Evolutionary conservation across 2,113 vertebrate genomes (phyloP), one percentile per base, ranked within the genome.

Genomic region (Potamarius usumacintae): DNA sequence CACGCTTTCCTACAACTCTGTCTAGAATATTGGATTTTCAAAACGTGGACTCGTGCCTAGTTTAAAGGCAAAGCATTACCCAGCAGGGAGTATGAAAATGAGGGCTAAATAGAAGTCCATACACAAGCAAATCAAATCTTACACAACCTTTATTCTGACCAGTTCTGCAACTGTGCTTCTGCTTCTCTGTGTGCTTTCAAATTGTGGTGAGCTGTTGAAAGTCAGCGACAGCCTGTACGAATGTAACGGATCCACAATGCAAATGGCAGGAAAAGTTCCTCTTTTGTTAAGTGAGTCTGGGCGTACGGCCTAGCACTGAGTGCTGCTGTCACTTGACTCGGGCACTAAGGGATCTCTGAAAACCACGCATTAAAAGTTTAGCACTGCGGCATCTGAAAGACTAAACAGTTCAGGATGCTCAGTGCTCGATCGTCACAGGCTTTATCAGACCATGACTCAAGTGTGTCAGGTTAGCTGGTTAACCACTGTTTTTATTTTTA

Each of bases 221-320:
- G 18, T 0, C 18, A 53, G 78, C 12, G 34, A 10, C 86, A 78
- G 76, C n/a, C 34, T 80, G 53, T 30, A 34, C 57, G 30, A 22
- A 79, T 84, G 57, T 69, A 86, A 72, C 84, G 79, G 89, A 86
- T 60, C 67, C 63, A n/a, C 53, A 80, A 89, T 90, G 88, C 86
- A 91, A 91, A 91, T 89, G 52, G n/a, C 76, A 63, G 42, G 65
- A 48, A 86, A 89, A 84, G 78, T 83, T 67, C 87, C 63, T 55
- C 60, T 42, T 77, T 71, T 58, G 20, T 81, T 34, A 25, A 53
- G 81, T 11, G 52, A 48, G 25, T 30, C n/a, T 58, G 42, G 53
- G 79, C 48, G 5, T 55, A 52, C 10, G 62, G 65, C 77, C 82
- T 74, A 74, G 20, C 11, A 9, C 34, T 30, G 22, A 74, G 20